phyloP scores from a whole-genome alignment of 2,888 invertebrate species.

The Hoplodrina ambigua region DNA sequence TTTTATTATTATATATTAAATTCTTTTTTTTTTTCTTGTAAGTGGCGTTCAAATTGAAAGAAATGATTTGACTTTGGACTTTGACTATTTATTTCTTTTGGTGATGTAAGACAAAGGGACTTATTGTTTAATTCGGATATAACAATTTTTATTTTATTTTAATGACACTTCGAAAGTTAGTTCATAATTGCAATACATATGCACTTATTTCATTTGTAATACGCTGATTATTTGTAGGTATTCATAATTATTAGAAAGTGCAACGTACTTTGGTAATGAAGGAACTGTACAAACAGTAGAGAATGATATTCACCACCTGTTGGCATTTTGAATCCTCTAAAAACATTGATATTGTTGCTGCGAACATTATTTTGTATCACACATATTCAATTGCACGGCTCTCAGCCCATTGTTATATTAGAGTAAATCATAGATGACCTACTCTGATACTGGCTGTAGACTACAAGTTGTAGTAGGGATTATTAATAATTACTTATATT shows the following conservation, averaged over 20 bases:
- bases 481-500: slow-evolving; percentile 16
- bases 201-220: neutral
- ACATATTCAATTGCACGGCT: slow-evolving; percentile 40
- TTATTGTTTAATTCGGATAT: neutral
- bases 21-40: no score
- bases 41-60: no score
- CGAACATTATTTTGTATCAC: slow-evolving; percentile 15
- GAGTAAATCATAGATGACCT: slow-evolving; percentile 47
- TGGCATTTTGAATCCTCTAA: neutral
- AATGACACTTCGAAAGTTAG: slow-evolving; percentile 4
- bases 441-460: slow-evolving; percentile 31
- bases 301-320: slow-evolving; percentile 4
- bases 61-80: no score
- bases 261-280: neutral
- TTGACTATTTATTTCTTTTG: neutral
- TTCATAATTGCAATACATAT: neutral
- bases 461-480: slow-evolving; percentile 34
- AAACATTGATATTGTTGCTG: slow-evolving; percentile 8
- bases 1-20: no score
- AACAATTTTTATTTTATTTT: neutral
- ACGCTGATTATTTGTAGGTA: neutral
- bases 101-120: neutral
- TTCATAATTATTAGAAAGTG: neutral
- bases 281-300: neutral
- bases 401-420: slow-evolving; percentile 45